Conservation (phyloP, 1,140 invertebrate species). For the Lineus longissimus region DNA sequence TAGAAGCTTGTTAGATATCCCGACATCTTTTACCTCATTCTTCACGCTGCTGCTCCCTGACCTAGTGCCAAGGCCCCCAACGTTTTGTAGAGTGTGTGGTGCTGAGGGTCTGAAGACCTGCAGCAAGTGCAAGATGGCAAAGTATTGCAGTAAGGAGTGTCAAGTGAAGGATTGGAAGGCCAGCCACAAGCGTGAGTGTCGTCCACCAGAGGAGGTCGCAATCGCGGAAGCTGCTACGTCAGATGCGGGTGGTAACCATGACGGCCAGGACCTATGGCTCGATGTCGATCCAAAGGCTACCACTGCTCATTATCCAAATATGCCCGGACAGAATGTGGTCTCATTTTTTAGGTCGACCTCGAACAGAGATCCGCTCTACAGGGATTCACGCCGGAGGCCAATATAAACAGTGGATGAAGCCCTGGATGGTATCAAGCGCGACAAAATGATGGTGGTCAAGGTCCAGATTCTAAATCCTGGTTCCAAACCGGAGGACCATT, state of each 20-base stretch:
- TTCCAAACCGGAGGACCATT: no score
- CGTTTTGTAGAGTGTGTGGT: not conserved
- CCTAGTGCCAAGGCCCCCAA: not conserved
- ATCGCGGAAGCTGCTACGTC: not conserved
- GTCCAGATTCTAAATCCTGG: no score
- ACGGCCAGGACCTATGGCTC: not conserved
- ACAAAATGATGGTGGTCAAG: no score
- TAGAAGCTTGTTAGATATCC: no score
- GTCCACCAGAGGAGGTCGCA: not conserved
- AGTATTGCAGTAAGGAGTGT: not conserved
- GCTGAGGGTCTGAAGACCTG: not conserved
- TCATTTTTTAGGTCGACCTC: no score
- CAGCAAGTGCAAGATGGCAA: not conserved
- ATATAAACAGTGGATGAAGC: no score
- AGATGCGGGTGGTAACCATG: not conserved
- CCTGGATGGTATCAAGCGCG: no score
- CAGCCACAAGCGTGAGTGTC: not conserved
- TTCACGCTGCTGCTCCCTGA: not conserved
- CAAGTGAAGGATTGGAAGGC: not conserved
- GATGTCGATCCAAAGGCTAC: slow-evolving; percentile 2
- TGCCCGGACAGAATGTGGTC: no score
- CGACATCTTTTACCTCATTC: not conserved
- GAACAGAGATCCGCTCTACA: no score
- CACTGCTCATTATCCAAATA: no score
- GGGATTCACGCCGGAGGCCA: no score